These are phyloP conservation scores for Siniperca knerii DNA, from an alignment of 2,113 vertebrate species.

Conservation along the genomic window DNA sequence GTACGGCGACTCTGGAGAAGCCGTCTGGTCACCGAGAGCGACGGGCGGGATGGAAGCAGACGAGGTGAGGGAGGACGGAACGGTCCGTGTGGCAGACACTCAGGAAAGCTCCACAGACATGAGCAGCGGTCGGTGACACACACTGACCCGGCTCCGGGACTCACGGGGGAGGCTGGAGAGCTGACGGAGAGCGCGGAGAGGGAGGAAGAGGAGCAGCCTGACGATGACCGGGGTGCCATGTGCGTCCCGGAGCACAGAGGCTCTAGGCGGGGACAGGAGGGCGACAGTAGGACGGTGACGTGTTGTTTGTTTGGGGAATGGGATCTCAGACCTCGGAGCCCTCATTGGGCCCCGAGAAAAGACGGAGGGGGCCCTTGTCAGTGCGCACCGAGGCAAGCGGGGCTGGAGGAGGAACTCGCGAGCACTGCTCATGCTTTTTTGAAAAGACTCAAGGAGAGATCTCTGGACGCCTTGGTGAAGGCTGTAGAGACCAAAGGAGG, in stretches of 20 bases:
- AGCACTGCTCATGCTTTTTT: constrained; percentile 89
- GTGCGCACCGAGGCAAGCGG: constrained; percentile 55
- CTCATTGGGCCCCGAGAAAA: constrained; percentile 67
- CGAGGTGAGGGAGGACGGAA: constrained; percentile 77
- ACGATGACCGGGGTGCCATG: constrained; percentile 76
- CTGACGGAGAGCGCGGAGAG: constrained; percentile 74
- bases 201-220: constrained; percentile 73
- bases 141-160: constrained; percentile 59
- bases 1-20: constrained; percentile 98
- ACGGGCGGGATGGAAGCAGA: constrained; percentile 85
- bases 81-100: constrained; percentile 75
- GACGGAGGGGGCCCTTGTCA: constrained; percentile 71
- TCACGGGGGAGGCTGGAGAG: constrained; percentile 68
- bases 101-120: constrained; percentile 79
- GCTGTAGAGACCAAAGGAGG: constrained; percentile 94
- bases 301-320: constrained; percentile 91
- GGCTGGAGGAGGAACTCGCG: constrained; percentile 86
- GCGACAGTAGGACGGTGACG: constrained; percentile 86
- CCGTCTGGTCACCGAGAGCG: constrained; percentile 90
- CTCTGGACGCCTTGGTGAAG: constrained; percentile 90
- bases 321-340: constrained; percentile 75
- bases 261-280: constrained; percentile 79
- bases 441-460: constrained; percentile 92
- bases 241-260: constrained; percentile 76
- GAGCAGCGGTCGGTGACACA: constrained; percentile 79